Evolutionary conservation across 2,888 invertebrate species (phyloP).

Genomic region (Spilarctia lutea): DNA sequence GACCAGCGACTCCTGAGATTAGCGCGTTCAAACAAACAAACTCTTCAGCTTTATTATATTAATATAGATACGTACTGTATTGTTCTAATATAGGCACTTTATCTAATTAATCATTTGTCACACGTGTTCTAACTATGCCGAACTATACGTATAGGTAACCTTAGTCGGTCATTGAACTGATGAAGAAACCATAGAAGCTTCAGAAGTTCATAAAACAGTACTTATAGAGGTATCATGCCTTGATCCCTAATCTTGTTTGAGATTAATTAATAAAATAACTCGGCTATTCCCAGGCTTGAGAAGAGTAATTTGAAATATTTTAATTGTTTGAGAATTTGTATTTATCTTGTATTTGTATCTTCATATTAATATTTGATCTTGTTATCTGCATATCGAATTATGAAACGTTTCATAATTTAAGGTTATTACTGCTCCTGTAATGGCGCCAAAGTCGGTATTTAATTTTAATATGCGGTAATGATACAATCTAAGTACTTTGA

Average conservation of each 20-base stretch:
- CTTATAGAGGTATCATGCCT: slow-evolving; percentile 19
- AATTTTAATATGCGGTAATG: slow-evolving; percentile 10
- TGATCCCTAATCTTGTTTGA: slow-evolving; percentile 40
- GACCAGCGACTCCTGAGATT: too few relatives aligned
- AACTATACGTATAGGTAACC: slow-evolving; percentile 5
- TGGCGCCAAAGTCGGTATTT: slow-evolving; percentile 15
- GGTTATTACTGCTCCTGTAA: slow-evolving; percentile 16
- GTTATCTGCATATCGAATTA: slow-evolving; percentile 12
- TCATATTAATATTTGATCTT: slow-evolving; percentile 11
- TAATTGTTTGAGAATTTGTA: not conserved
- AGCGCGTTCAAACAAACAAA: too few relatives aligned
- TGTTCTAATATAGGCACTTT: not conserved
- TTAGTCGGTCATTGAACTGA: slow-evolving; percentile 37
- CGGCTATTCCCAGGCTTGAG: slow-evolving; percentile 4
- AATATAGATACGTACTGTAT: too few relatives aligned
- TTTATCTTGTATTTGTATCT: slow-evolving; percentile 23
- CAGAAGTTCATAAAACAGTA: slow-evolving; percentile 36
- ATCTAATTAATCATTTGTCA: slow-evolving; percentile 9
- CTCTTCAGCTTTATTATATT: too few relatives aligned
- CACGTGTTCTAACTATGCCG: slow-evolving; percentile 6
- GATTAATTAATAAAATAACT: slow-evolving; percentile 27
- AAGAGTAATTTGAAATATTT: slow-evolving; percentile 18
- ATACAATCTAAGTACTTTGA: not conserved
- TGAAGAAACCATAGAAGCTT: slow-evolving; percentile 41
- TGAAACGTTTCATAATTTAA: slow-evolving; percentile 1